Base-by-base conservation (phyloP, 2,888 invertebrate species). In the Argynnis bischoffii region DNA sequence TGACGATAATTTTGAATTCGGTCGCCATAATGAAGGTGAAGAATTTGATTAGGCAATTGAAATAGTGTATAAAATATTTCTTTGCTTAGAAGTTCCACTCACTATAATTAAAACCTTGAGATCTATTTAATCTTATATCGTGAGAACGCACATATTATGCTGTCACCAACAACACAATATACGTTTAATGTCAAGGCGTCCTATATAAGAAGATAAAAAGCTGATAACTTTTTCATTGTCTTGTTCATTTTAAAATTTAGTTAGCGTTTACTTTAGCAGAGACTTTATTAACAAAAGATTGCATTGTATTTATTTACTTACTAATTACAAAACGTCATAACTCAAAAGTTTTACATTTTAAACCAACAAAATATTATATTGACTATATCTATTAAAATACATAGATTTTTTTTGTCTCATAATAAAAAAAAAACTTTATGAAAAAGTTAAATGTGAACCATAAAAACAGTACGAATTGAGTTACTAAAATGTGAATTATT, bases 1-100 rank as follows among this genome's bases (percentile, higher is more conserved):
- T 26, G 72, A 61, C 56, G 72, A 75, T 15, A 56, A 53, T 1
- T 85, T 86, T 75, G 26, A 78, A 59, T 75, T 76, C 47, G 82
- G 79, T 18, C 69, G 66, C 50, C 81, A 83, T 67, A 76, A 75
- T 66, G 79, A 81, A 69, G 66, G 70, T 66, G 74, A 72, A 66
- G 56, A 16, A 54, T 59, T 63, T 53, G 41, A 53, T 57, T 59
- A 50, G 26, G 63, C 54, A 66, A 63, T 54, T 8, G 35, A 57
- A 21, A 57, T 55, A 41, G 3, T 26, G 4, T n/a, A 56, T 50
- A 41, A 41, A 41, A 55, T 16, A 56, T 26, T 56, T 48, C 13
- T 55, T 48, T 50, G 47, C 13, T 41, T 41, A 18, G 31, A 59
- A 13, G 47, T 65, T 41, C 41, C 50, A 18, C 41, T 53, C n/a